Percentiles rank a stretch among this genome's conserved stretches.
Conservation (phyloP, 2,113 vertebrate species). For the Porphyrio hochstetteri region DNA sequence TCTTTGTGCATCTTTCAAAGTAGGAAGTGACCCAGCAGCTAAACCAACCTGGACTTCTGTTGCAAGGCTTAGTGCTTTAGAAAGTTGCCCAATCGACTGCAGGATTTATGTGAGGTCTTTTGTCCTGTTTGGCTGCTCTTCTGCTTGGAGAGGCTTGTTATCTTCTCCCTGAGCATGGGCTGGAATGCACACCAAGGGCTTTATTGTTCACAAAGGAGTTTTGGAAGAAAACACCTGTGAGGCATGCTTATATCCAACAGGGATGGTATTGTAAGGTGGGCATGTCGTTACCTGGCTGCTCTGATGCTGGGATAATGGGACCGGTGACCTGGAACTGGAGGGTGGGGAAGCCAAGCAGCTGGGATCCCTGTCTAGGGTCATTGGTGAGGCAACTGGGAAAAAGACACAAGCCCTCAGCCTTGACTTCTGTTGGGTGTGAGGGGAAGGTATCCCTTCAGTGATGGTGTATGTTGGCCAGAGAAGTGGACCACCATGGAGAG, state of each 20-base stretch:
- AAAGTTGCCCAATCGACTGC: neutral
- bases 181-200: neutral
- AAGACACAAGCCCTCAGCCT: too few species aligned
- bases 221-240: neutral
- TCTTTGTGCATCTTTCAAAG: neutral
- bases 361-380: too few species aligned
- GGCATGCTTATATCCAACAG: neutral
- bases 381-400: too few species aligned
- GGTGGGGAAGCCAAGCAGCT: too few species aligned
- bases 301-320: too few species aligned
- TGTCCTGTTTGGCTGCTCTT: neutral
- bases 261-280: neutral
- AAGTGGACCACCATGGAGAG: too few species aligned
- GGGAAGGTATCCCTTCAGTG: too few species aligned
- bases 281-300: too few species aligned
- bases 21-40: neutral
- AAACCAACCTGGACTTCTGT: neutral
- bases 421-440: too few species aligned
- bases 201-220: neutral
- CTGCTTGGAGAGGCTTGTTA: neutral
- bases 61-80: neutral
- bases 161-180: neutral
- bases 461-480: too few species aligned
- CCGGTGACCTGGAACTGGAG: too few species aligned
- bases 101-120: neutral